Percentiles rank a stretch among this genome's conserved stretches.
Conservation (phyloP, 2,888 invertebrate species). For the Anoncus sp. region DNA sequence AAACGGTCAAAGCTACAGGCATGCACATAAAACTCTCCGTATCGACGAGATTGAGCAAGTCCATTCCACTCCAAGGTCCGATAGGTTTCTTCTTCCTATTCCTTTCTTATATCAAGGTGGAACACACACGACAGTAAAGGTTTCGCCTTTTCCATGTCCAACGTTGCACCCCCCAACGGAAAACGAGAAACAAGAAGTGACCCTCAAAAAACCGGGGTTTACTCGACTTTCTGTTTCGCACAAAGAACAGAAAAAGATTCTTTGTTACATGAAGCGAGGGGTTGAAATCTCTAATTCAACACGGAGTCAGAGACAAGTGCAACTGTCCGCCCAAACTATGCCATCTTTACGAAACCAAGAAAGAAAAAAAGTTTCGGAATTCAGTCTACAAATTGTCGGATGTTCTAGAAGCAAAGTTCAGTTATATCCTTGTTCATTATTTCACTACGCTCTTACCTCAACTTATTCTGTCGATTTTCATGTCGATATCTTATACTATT, state of each 20-base stretch:
- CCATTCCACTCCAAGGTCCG: conserved; percentile 52
- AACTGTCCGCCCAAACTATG: conserved; percentile 15
- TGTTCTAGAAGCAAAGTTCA: conserved; percentile 5
- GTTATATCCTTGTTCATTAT: conserved; percentile 12
- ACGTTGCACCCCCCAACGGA: conserved; percentile 37
- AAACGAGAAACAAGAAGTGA: conserved; percentile 42
- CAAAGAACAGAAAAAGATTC: conserved; percentile 26
- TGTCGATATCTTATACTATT: not conserved
- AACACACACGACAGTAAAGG: conserved; percentile 41
- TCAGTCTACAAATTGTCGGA: not conserved
- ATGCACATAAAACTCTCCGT: conserved; percentile 34
- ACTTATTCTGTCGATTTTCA: conserved; percentile 6
- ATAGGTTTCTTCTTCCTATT: conserved; percentile 46
- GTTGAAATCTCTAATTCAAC: conserved; percentile 15
- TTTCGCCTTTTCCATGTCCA: conserved; percentile 59
- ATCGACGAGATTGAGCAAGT: conserved; percentile 60
- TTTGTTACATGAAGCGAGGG: conserved; percentile 26
- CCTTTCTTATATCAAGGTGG: conserved; percentile 29
- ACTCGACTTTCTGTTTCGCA: conserved; percentile 23
- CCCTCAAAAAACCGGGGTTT: conserved; percentile 27
- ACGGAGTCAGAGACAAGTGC: not conserved
- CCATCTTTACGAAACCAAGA: not conserved
- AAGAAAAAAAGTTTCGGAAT: not conserved
- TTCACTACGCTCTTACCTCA: conserved; percentile 1
- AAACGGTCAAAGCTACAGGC: conserved; percentile 22